These are phyloP conservation scores for Hyperopisus bebe DNA, from an alignment of 2,113 vertebrate genomes.

Conservation along the genomic window DNA sequence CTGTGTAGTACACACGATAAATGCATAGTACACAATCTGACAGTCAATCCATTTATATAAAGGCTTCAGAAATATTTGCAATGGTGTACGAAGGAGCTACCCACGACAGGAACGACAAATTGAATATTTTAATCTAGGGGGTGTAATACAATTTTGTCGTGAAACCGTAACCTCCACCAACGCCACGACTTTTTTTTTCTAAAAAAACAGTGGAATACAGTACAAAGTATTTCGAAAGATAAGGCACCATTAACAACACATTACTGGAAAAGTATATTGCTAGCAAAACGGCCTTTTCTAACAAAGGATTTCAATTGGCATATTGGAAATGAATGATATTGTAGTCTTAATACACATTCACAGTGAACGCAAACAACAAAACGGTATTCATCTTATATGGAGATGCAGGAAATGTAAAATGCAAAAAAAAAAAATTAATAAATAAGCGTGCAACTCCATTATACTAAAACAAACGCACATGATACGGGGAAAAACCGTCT, in stretches of 20 bases:
- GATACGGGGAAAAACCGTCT: background rate
- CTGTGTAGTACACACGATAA: background rate
- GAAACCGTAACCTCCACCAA: background rate
- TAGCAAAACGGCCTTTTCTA: background rate
- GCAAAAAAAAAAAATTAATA: background rate
- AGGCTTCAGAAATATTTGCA: conserved; percentile 4
- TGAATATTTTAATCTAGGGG: background rate
- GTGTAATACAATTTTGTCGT: background rate
- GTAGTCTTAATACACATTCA: background rate
- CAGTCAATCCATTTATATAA: background rate
- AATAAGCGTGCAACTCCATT: background rate
- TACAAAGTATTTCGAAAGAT: background rate
- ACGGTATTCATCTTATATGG: background rate
- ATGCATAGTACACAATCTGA: background rate
- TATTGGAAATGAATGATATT: background rate
- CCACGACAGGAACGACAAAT: background rate
- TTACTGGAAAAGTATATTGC: background rate
- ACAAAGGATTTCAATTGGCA: background rate
- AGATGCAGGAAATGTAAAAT: background rate
- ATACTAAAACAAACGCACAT: background rate
- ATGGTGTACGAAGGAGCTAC: background rate
- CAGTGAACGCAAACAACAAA: background rate
- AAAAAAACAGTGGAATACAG: background rate
- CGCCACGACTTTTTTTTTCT: background rate
- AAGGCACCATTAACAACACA: background rate